Conservation (phyloP, 2,888 invertebrate genomes). For the Gari tellinella region DNA sequence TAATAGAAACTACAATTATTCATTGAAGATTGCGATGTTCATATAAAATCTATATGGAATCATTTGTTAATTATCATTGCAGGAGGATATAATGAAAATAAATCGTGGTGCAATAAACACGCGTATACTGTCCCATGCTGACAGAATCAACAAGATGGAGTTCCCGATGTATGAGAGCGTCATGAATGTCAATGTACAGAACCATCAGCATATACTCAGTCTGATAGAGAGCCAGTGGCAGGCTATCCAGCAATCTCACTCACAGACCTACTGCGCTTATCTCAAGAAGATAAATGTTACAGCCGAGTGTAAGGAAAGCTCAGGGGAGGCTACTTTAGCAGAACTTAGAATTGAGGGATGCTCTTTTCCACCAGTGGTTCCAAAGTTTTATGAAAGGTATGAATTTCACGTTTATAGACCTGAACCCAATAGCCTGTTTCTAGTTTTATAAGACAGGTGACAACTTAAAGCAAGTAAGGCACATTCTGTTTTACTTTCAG, state of each 20-base stretch:
- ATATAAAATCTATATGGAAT: no score
- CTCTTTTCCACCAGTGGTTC: constrained; percentile 71
- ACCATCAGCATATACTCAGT: constrained; percentile 70
- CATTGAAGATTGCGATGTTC: no score
- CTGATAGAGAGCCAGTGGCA: constrained; percentile 66
- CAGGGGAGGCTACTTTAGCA: constrained; percentile 28
- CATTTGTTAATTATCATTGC: no score
- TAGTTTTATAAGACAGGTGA: no score
- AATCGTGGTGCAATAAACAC: constrained; percentile 77
- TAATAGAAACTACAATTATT: no score
- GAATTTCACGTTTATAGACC: no score
- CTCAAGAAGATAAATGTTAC: constrained; percentile 55
- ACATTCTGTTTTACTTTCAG: no score
- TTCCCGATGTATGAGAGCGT: constrained; percentile 80
- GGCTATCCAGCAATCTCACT: constrained; percentile 59
- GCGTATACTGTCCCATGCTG: constrained; percentile 78
- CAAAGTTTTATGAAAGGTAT: constrained; percentile 73
- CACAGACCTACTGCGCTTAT: constrained; percentile 66
- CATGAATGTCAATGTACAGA: constrained; percentile 78
- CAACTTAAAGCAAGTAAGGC: no score
- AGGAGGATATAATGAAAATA: constrained; percentile 81
- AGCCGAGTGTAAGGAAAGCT: constrained; percentile 44
- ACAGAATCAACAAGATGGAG: constrained; percentile 81
- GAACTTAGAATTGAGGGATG: constrained; percentile 66
- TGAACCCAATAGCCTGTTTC: no score